Conservation (phyloP, 2,888 invertebrate genomes). For the Cataglyphis cursor region DNA sequence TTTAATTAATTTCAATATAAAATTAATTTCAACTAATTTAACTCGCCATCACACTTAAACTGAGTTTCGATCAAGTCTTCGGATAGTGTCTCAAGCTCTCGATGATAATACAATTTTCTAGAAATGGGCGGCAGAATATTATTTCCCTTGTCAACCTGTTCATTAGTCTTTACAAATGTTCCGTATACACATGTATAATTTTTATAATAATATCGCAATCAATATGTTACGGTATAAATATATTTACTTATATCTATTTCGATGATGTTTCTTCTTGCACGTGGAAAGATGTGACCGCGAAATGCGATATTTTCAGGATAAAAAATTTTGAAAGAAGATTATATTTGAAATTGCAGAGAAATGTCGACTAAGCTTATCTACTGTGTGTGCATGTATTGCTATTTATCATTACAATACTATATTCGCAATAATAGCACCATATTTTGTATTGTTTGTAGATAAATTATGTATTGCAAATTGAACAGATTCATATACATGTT, state of each 20-base stretch:
- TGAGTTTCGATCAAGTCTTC: slow-evolving; percentile 15
- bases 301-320: slow-evolving; percentile 30
- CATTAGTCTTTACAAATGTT: slow-evolving; percentile 72
- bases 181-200: slow-evolving; percentile 69
- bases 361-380: slow-evolving; percentile 63
- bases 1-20: slow-evolving; percentile 29
- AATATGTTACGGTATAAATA: slow-evolving; percentile 70
- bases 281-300: slow-evolving; percentile 46
- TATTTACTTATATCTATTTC: slow-evolving; percentile 75
- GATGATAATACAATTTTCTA: slow-evolving; percentile 57
- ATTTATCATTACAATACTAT: slow-evolving; percentile 71
- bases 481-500: slow-evolving; percentile 11
- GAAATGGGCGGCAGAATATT: slow-evolving; percentile 57
- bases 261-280: slow-evolving; percentile 69
- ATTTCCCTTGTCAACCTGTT: slow-evolving; percentile 42
- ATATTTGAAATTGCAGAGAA: slow-evolving; percentile 58
- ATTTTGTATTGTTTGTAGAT: slow-evolving; percentile 70
- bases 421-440: slow-evolving; percentile 77
- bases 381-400: slow-evolving; percentile 43
- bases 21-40: slow-evolving; percentile 23
- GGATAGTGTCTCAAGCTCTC: slow-evolving; percentile 34
- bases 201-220: slow-evolving; percentile 63
- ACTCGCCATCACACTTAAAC: slow-evolving; percentile 13
- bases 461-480: slow-evolving; percentile 35
- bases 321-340: slow-evolving; percentile 54